Percentiles rank a stretch among this genome's conserved stretches.
Conservation (phyloP, 2,888 invertebrate genomes). For the Lasioglossum pauxillum region DNA sequence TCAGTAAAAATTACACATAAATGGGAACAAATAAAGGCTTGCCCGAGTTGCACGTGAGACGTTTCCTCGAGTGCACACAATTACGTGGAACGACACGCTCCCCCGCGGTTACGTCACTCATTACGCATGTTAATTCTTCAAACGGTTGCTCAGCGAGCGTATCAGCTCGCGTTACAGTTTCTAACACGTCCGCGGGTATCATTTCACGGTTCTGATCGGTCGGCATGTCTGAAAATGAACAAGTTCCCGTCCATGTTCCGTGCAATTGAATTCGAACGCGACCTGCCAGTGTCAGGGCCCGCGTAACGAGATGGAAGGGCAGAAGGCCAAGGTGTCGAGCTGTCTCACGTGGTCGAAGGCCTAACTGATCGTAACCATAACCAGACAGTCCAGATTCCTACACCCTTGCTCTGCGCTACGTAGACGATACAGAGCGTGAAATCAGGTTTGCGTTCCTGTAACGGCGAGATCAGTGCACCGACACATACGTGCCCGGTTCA, state of each 20-base stretch:
- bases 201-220: constrained; percentile 15
- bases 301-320: constrained; percentile 62
- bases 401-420: constrained; percentile 53
- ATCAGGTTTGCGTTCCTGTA: constrained; percentile 76
- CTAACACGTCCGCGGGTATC: constrained; percentile 11
- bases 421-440: constrained; percentile 76
- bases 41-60: neutral
- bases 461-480: constrained; percentile 74
- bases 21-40: neutral
- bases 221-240: constrained; percentile 23
- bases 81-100: neutral
- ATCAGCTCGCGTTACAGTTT: constrained; percentile 9
- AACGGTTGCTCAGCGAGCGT: constrained; percentile 5
- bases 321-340: constrained; percentile 71
- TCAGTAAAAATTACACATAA: neutral
- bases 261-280: constrained; percentile 54
- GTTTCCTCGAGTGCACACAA: neutral
- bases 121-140: neutral
- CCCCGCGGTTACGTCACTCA: neutral
- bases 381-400: constrained; percentile 71
- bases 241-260: constrained; percentile 28
- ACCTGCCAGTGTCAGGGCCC: constrained; percentile 42
- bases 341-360: constrained; percentile 67
- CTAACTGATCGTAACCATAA: constrained; percentile 72
- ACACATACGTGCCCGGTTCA: constrained; percentile 68